phyloP scores from a whole-genome alignment of 2,113 vertebrate genomes.

The Elachura formosa region DNA sequence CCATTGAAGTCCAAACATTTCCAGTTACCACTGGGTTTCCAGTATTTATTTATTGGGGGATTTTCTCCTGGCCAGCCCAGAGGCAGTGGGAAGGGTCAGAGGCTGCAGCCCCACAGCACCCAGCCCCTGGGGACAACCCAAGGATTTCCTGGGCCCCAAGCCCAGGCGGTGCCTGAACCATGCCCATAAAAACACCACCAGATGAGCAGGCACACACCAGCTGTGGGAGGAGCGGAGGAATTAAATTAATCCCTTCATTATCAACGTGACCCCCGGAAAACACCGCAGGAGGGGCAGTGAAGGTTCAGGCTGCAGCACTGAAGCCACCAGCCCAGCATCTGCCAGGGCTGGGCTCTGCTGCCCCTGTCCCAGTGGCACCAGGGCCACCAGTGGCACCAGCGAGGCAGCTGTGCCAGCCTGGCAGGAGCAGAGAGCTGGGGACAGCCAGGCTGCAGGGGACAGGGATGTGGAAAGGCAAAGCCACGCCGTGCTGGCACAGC shows the following conservation, averaged over 20 bases:
- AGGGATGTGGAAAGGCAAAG: background rate
- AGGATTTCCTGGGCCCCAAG: background rate
- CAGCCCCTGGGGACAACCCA: background rate
- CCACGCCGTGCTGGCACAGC: background rate
- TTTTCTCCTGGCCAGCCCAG: too few species aligned
- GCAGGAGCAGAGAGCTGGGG: background rate
- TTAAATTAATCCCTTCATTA: constrained; percentile 66
- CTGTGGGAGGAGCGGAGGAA: constrained; percentile 15
- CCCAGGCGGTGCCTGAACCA: background rate
- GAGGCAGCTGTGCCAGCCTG: background rate
- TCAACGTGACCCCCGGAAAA: constrained; percentile 54
- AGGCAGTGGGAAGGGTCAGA: accelerated
- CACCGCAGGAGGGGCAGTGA: constrained; percentile 39
- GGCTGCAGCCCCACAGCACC: background rate
- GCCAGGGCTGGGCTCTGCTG: constrained; percentile 16
- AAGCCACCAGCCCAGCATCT: constrained; percentile 53
- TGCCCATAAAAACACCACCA: constrained; percentile 53
- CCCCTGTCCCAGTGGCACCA: background rate
- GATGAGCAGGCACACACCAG: constrained; percentile 50
- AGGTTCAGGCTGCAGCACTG: constrained; percentile 8
- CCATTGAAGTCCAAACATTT: background rate
- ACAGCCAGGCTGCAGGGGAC: background rate
- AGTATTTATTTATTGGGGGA: accelerated
- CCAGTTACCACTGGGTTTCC: background rate
- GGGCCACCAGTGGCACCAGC: background rate